phyloP scores from a whole-genome alignment of 2,888 invertebrate genomes.

The Rhorus exstirpatorius region DNA sequence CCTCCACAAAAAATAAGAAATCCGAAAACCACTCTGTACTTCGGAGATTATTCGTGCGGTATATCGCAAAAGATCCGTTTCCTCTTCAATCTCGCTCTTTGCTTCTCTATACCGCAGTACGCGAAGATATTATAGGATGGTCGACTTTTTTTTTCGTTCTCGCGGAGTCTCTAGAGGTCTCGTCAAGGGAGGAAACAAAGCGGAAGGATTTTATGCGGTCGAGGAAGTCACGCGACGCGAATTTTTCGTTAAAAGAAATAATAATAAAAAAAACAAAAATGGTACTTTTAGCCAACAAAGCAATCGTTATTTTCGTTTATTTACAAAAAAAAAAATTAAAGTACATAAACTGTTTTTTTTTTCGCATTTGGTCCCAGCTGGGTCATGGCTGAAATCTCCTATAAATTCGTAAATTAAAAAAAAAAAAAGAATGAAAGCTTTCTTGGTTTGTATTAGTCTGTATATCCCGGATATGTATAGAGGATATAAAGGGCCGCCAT shows the following conservation, averaged over 20 bases:
- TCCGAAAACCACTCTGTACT: not conserved
- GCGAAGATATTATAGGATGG: not conserved
- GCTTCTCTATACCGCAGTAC: not conserved
- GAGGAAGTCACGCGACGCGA: slow-evolving; percentile 54
- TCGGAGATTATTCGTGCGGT: not conserved
- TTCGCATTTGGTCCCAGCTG: no score
- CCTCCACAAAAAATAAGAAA: not conserved
- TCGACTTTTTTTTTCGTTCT: slow-evolving; percentile 21
- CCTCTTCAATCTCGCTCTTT: slow-evolving; percentile 9
- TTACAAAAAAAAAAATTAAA: no score
- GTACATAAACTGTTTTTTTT: no score
- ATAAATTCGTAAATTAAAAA: no score
- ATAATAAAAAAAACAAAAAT: no score
- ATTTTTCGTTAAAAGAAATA: slow-evolving; percentile 4
- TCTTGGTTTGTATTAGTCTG: not conserved
- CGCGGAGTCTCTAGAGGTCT: slow-evolving; percentile 20
- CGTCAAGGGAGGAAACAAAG: slow-evolving; percentile 43
- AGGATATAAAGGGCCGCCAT: no score
- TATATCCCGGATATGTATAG: not conserved
- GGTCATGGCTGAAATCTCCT: no score
- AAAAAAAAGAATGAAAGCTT: no score
- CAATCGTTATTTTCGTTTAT: no score
- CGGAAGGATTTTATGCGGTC: slow-evolving; percentile 51
- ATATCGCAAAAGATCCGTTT: slow-evolving; percentile 33
- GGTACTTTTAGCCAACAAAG: no score